Base-by-base conservation (phyloP, 2,113 vertebrate species). In the Cromileptes altivelis region DNA sequence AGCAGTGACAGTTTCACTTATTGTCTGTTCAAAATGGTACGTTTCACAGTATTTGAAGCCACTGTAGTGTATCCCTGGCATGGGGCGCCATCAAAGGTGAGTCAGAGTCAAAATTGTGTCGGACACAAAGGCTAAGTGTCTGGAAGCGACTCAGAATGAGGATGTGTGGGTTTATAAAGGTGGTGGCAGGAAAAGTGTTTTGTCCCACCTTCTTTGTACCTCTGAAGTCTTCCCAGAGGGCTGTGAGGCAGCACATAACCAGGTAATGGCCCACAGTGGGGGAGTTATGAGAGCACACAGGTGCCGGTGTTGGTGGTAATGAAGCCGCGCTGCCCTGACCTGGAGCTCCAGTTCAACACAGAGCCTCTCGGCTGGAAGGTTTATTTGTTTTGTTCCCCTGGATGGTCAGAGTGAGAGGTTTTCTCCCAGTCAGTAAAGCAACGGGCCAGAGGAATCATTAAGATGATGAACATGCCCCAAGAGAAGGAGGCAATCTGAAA, bases 191-290 rank as follows among this genome's bases (percentile, higher is more conserved):
- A 30, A 37, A 79, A 84, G 67, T 75, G 84, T 80, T 89, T 90
- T 73, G 62, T 81, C 64, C 60, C 69, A 4, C 49, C 72, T 33
- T 68, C 81, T 85, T 81, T 85, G 78, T 89, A 37, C 60, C 64
- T 61, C 78, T 73, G 65, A 65, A 73, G 82, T 58, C 65, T 27
- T 88, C 68, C 80, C 75, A 74, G 72, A 63, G 23, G 75, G 58
- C 75, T 47, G 60, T 40, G 70, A 84, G 87, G 82, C 69, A 21
- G 12, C 68, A 85, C 63, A 75, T 75, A 78, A 77, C 81, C 83
- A 88, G 87, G 84, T 93, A 91, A 92, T 90, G 78, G 78, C 63
- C 68, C 81, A 4, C 76, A 53, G 56, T 75, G 62, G 68, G 80
- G 69, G 64, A 82, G 88, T 86, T 88, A 79, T 91, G 74, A 85